Percentiles rank a stretch among this genome's conserved stretches.
phyloP scores from a whole-genome alignment of 2,113 vertebrate species.

The Eublepharis macularius region DNA sequence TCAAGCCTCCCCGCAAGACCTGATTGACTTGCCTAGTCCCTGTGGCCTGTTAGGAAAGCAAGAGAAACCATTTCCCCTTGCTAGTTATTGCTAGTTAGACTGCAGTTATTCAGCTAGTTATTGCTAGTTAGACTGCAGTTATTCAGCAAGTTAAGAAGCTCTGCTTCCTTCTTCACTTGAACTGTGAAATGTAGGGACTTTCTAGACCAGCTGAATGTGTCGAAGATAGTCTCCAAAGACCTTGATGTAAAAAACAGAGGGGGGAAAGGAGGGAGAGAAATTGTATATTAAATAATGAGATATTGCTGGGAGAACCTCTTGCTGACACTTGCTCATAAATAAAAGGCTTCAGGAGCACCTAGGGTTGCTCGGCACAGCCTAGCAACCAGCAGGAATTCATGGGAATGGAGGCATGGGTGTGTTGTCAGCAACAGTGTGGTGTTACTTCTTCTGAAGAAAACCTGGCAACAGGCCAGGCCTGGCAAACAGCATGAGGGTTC shows the following conservation, averaged over 20 bases:
- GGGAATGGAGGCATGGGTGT: too few relatives aligned
- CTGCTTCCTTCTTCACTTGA: background rate
- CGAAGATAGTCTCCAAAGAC: background rate
- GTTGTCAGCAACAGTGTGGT: too few relatives aligned
- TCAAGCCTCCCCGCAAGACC: too few relatives aligned
- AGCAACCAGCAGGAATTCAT: too few relatives aligned
- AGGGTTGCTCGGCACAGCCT: too few relatives aligned
- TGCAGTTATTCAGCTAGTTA: background rate
- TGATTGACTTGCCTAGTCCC: too few relatives aligned
- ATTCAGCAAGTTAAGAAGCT: background rate
- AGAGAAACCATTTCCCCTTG: background rate
- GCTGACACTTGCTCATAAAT: background rate
- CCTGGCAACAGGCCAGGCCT: too few relatives aligned
- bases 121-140: background rate
- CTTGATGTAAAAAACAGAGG: background rate
- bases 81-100: too few relatives aligned
- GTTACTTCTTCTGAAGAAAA: too few relatives aligned
- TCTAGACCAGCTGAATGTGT: background rate
- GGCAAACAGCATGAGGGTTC: too few relatives aligned
- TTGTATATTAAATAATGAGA: background rate
- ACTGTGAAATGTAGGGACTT: background rate
- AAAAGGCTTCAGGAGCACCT: background rate
- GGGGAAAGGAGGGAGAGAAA: background rate
- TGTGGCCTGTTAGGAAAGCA: too few relatives aligned
- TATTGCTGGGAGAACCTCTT: background rate